Evolutionary conservation across 2,797 vertebrate species (phyloP).

Genomic region (Chaenodraco wilsoni): DNA sequence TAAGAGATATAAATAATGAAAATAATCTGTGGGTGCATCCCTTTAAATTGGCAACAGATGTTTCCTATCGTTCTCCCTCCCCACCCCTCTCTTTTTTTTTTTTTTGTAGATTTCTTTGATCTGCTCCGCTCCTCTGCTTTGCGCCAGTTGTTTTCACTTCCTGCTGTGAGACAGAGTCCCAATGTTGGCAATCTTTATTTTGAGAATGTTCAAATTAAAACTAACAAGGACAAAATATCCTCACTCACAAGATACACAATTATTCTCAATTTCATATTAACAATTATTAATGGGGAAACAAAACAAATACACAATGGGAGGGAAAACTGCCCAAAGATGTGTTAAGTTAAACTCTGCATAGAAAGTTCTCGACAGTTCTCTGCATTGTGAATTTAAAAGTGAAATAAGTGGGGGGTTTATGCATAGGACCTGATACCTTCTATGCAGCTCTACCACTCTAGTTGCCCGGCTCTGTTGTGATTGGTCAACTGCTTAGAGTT

Average conservation of each 20-base stretch:
- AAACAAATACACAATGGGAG: not conserved
- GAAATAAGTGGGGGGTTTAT: not conserved
- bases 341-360: not conserved
- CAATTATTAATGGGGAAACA: not conserved
- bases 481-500: no score
- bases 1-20: not conserved
- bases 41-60: no score
- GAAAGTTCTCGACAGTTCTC: not conserved
- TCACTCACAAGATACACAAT: conserved; percentile 30
- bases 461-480: no score
- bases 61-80: not conserved
- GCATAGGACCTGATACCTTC: not conserved
- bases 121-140: conserved; percentile 47
- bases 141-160: conserved; percentile 52
- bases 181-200: conserved; percentile 26
- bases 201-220: conserved; percentile 48
- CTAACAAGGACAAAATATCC: conserved; percentile 47
- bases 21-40: not conserved
- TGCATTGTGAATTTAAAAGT: conserved; percentile 4
- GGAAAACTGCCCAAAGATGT: not conserved
- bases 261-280: conserved; percentile 35
- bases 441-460: not conserved
- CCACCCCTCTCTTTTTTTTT: conserved; percentile 1
- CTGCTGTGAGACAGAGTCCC: conserved; percentile 53
- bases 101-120: conserved; percentile 59